Percentiles rank a stretch among this genome's conserved stretches.
These are phyloP conservation scores for Mormyrus proboscirostris DNA, from an alignment of 2,797 vertebrate species.

Conservation along the genomic window DNA sequence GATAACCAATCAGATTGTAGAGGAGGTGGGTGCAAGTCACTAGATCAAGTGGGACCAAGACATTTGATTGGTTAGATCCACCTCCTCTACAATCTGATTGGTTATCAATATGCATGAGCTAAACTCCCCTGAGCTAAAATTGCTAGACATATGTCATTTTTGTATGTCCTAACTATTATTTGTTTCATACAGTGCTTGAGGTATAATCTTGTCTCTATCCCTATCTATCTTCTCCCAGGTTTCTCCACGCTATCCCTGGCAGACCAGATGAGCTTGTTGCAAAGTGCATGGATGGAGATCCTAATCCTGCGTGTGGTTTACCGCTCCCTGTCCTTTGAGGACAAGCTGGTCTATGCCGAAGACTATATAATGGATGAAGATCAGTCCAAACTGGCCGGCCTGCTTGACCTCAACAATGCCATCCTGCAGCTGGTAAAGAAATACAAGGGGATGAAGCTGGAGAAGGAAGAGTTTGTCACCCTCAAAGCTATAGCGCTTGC, in stretches of 20 bases:
- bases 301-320: constrained; percentile 95
- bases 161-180: background rate
- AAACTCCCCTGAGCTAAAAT: background rate
- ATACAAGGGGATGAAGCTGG: constrained; percentile 95
- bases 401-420: constrained; percentile 94
- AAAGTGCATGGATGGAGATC: constrained; percentile 99
- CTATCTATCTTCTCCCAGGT: constrained; percentile 55
- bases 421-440: constrained; percentile 99
- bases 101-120: background rate
- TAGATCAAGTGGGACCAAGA: background rate
- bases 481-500: constrained; percentile 97
- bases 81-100: background rate
- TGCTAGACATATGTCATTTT: background rate
- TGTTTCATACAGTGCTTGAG: background rate
- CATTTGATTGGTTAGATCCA: background rate
- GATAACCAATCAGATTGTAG: background rate
- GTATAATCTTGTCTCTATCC: constrained; percentile 13
- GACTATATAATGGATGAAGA: constrained; percentile 99
- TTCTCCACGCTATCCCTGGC: constrained; percentile 97
- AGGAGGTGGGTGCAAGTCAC: background rate
- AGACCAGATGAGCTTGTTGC: constrained; percentile 98
- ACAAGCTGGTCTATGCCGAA: constrained; percentile 96
- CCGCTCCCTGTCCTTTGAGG: constrained; percentile 94
- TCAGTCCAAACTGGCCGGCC: constrained; percentile 92
- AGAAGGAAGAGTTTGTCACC: constrained; percentile 98